These are phyloP conservation scores for Drosophila pandora DNA, from an alignment of 1,140 invertebrate species.

Conservation along the genomic window DNA sequence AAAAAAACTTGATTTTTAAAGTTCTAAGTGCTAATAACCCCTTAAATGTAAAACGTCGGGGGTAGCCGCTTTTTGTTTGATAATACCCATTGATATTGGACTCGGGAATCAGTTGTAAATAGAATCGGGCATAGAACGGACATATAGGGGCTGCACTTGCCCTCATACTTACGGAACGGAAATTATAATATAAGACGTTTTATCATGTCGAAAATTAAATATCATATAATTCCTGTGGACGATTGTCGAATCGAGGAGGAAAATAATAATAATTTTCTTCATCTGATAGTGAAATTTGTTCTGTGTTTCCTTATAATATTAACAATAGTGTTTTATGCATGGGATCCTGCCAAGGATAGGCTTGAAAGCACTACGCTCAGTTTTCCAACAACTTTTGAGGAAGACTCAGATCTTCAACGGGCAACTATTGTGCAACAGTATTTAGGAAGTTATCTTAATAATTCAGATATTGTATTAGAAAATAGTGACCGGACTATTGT, in stretches of 20 bases:
- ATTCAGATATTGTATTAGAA: not conserved
- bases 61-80: not conserved
- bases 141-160: not conserved
- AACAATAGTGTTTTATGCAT: slow-evolving; percentile 7
- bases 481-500: not conserved
- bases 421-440: not conserved
- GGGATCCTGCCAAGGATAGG: not conserved
- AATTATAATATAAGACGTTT: not conserved
- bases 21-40: too few relatives aligned
- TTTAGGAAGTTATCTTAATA: not conserved
- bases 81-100: slow-evolving; percentile 1
- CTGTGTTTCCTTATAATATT: slow-evolving; percentile 5
- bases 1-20: too few relatives aligned
- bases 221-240: slow-evolving; percentile 25
- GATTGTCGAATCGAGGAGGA: not conserved
- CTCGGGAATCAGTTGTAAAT: not conserved
- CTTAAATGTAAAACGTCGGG: not conserved
- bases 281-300: slow-evolving; percentile 5
- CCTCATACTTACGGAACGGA: not conserved
- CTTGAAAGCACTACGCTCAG: not conserved
- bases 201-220: slow-evolving; percentile 36
- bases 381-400: too few relatives aligned
- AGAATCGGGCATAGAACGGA: not conserved
- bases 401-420: not conserved
- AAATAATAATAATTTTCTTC: not conserved